Percentiles rank a stretch among this genome's conserved stretches.
Evolutionary conservation across 92 coral and sea anemone genomes (phyloP).

Genomic region (Porites divaricata): DNA sequence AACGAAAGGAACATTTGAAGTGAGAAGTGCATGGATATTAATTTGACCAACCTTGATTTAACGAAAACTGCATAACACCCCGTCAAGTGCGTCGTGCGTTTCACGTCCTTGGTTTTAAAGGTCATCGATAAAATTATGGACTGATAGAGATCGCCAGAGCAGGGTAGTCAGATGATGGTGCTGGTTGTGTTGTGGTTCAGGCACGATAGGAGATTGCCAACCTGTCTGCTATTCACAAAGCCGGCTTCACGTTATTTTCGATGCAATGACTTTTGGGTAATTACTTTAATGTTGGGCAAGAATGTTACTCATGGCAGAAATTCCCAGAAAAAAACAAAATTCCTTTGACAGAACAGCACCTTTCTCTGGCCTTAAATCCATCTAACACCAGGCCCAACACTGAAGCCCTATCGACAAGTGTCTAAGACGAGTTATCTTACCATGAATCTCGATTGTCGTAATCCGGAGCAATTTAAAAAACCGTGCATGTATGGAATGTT

Average conservation of each 20-base stretch:
- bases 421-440: neutral
- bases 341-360: neutral
- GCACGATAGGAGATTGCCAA: neutral
- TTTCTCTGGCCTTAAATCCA: neutral
- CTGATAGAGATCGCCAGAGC: conserved; percentile 20
- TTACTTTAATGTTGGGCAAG: conserved; percentile 15
- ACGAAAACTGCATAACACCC: conserved; percentile 44
- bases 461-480: too few species aligned
- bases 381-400: neutral
- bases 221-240: conserved; percentile 20
- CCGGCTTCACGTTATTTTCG: neutral
- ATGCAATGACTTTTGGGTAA: conserved; percentile 50
- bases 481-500: neutral
- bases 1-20: neutral
- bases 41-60: conserved; percentile 44
- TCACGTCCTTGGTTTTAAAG: neutral
- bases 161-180: neutral
- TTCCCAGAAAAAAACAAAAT: conserved; percentile 21
- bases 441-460: neutral
- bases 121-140: conserved; percentile 29
- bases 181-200: conserved; percentile 13
- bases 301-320: conserved; percentile 25
- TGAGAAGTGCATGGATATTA: neutral
- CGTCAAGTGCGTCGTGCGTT: conserved; percentile 1
- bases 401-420: neutral